Base-by-base conservation (phyloP, 2,888 invertebrate genomes). In the Cantharis flavilabris region DNA sequence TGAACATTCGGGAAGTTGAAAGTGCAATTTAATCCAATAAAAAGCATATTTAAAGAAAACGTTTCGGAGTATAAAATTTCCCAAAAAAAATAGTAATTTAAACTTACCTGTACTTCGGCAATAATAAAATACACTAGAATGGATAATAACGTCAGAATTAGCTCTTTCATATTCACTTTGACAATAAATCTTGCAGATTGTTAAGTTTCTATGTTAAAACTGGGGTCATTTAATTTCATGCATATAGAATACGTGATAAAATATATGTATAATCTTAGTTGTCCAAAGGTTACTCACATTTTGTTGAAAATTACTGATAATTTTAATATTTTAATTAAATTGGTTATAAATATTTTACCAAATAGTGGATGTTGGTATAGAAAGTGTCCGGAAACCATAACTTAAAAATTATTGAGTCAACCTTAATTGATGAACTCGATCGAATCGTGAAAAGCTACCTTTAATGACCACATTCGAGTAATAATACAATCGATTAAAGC, bases 161-260 rank as follows among this genome's bases (percentile, higher is more conserved):
- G 18, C 63, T 75, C 70, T 75, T 71, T 75, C 75, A 75, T 75
- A 64, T 70, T 70, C 75, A 75, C 70, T 70, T 71, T 26, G 26
- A 70, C 75, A 75, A 70, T 75, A 64, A 65, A 70, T 75, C 65
- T 69, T 64, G 70, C 75, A 33, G 70, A 70, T 49, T 49, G 63
- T 73, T 62, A n/a, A 62, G 73, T 73, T 65, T 75, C 75, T 75
- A 18, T 30, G 23, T 75, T 75, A 64, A 70, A 69, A 75, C 70
- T 33, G 70, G 70, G 70, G 75, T 70, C 75, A 63, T 67, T 67
- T 67, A 26, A 67, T 67, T 67, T 67, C 26, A 67, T 26, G 23
- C 18, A 67, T 67, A 67, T 20, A 67, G 65, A 67, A 67, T 67
- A 67, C 23, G 65, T 67, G 26, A 67, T 23, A 67, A 67, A 13